Evolutionary conservation across 2,797 vertebrate genomes (phyloP).

Genomic region (Heterohyrax brucei): DNA sequence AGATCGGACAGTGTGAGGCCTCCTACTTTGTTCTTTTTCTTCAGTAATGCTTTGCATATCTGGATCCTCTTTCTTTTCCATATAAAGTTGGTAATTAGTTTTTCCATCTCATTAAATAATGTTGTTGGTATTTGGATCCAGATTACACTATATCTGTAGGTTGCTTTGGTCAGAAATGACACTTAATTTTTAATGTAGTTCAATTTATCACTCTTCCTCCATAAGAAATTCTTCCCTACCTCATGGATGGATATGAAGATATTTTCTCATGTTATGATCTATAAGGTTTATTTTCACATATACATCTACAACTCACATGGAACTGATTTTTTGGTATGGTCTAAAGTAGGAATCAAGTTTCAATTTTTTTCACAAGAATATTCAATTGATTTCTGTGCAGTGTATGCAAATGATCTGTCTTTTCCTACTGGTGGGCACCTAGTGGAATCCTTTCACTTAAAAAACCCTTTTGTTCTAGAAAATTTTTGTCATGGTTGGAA

Average conservation of each 20-base stretch:
- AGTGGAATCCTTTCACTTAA: neutral
- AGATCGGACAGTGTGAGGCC: no score
- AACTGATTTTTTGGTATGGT: neutral
- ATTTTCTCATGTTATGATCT: slow-evolving; percentile 19
- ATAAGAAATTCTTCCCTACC: slow-evolving; percentile 7
- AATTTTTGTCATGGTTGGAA: neutral
- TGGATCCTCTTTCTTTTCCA: no score
- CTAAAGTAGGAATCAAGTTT: neutral
- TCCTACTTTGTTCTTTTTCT: no score
- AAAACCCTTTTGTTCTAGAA: slow-evolving; percentile 10
- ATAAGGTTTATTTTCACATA: neutral
- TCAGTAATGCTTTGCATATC: no score
- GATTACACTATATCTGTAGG: no score
- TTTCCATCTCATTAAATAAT: no score
- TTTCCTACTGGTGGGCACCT: neutral
- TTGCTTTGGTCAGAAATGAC: no score
- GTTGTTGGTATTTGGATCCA: no score
- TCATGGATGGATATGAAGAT: neutral
- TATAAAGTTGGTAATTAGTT: no score
- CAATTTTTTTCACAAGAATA: neutral
- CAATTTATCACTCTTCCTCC: slow-evolving; percentile 33
- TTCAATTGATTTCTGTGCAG: neutral
- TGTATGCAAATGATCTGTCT: neutral
- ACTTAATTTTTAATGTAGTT: neutral
- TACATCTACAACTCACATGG: neutral